Percentiles rank a stretch among this genome's conserved stretches.
phyloP scores from a whole-genome alignment of 2,797 vertebrate species.

The Crax fasciolata region DNA sequence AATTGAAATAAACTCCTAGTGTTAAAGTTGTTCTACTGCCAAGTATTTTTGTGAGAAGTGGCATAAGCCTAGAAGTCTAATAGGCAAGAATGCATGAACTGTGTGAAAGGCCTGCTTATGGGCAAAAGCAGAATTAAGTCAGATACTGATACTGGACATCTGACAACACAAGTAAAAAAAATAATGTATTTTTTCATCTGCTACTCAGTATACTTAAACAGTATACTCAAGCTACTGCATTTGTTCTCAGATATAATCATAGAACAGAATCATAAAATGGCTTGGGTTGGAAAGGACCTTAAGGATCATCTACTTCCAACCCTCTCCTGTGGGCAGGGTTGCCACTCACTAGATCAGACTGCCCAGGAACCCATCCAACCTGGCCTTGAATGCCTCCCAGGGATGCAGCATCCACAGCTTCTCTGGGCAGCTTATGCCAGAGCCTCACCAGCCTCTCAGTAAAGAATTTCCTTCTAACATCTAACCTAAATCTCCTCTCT shows the following conservation, averaged over 20 bases:
- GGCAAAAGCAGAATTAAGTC: background rate
- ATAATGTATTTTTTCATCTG: background rate
- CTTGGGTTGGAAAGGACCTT: too few species aligned
- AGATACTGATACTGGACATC: background rate
- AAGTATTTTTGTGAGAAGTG: background rate
- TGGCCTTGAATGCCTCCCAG: too few species aligned
- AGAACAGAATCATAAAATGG: too few species aligned
- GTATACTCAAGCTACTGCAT: background rate
- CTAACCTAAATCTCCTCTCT: too few species aligned
- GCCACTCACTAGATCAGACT: too few species aligned
- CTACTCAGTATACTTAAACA: background rate
- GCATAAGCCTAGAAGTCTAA: background rate
- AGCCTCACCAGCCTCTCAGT: too few species aligned
- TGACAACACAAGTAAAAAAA: background rate
- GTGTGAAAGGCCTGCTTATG: background rate
- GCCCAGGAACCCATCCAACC: too few species aligned
- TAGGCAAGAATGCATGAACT: background rate
- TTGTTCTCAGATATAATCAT: background rate
- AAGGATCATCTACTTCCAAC: too few species aligned
- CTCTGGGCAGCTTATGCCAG: too few species aligned
- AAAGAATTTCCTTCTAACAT: too few species aligned
- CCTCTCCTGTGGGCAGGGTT: too few species aligned
- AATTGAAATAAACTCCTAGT: background rate
- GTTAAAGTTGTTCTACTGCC: background rate
- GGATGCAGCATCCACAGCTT: too few species aligned